Base-by-base conservation (phyloP, 2,888 invertebrate genomes). In the Aspidiotus rigidus region DNA sequence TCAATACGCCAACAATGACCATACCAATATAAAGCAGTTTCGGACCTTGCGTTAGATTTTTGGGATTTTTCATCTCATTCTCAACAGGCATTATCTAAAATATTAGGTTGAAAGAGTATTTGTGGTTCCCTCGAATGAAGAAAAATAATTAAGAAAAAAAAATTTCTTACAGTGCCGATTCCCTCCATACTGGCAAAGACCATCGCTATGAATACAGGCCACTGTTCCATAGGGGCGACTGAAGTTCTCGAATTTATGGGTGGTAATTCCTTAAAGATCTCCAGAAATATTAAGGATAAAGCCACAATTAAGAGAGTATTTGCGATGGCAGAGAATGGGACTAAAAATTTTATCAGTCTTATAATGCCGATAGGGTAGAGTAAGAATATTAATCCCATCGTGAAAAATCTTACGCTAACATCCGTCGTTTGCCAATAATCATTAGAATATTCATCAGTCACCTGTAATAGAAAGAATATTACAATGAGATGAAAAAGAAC, bases 131-230 rank as follows among this genome's bases (percentile, higher is more conserved):
- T 28, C 28, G 28, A 28, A 28, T 28, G 28, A 49, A 49, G 11
- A 49, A n/a, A 49, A n/a, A 49, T 49, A 6, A n/a, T 49, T 3
- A 49, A 49, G 6, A 55, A 28, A 13, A n/a, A 13, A 49, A 49
- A 49, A n/a, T 39, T 40, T 49, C 67, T 77, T 74, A 81, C 89
- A 60, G 88, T 89, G 54, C 90, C 90, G 73, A 97, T 95, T 60
- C 93, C 93, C 81, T 98, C 97, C 85, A 97, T 95, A 1, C 97
- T 93, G 77, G 95, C 97, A 74, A 98, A 88, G 0, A 93, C 95
- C 0, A 95, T 96, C 69, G 95, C 84, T 77, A 97, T 91, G 79
- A 93, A 97, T 62, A 93, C 80, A 0, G 97, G 96, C 75, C 92
- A 81, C 10, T 39, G 44, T 40, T 41, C 28, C 15, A 64, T 16